phyloP scores from a whole-genome alignment of 2,113 vertebrate species.

The Chlamydotis undulata region DNA sequence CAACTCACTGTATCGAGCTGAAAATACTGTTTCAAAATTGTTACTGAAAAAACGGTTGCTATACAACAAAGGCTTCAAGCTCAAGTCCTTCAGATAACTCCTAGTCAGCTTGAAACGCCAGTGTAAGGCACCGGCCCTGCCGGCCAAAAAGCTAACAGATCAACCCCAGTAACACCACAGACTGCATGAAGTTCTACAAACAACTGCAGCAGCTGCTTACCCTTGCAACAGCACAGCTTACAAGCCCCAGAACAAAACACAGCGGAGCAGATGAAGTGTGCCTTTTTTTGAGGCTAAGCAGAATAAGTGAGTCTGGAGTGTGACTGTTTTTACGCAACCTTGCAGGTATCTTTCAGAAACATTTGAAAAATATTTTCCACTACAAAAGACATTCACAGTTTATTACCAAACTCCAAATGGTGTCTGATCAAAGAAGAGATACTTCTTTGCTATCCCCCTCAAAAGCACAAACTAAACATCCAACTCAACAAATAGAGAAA shows the following conservation, averaged over 20 bases:
- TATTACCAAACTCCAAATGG: neutral
- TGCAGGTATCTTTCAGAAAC: neutral
- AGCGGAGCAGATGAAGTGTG: neutral
- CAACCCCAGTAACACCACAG: neutral
- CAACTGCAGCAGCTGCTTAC: neutral
- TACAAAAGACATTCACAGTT: neutral
- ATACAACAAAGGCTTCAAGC: neutral
- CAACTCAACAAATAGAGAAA: neutral
- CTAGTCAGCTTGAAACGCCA: fast-evolving
- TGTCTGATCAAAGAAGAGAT: neutral
- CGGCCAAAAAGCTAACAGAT: neutral
- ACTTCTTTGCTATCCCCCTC: neutral
- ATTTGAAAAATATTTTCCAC: neutral
- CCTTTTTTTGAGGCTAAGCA: neutral
- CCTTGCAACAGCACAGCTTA: neutral
- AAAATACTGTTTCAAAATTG: neutral
- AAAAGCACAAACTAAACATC: neutral
- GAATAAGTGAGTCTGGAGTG: neutral
- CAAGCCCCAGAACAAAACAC: neutral
- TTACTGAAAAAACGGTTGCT: neutral
- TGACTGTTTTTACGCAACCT: neutral
- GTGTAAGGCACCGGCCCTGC: neutral
- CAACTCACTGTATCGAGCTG: neutral
- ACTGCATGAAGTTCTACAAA: neutral
- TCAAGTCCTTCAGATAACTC: neutral